Evolutionary conservation across 2,113 vertebrate species (phyloP).

Genomic region (Asarcornis scutulata): DNA sequence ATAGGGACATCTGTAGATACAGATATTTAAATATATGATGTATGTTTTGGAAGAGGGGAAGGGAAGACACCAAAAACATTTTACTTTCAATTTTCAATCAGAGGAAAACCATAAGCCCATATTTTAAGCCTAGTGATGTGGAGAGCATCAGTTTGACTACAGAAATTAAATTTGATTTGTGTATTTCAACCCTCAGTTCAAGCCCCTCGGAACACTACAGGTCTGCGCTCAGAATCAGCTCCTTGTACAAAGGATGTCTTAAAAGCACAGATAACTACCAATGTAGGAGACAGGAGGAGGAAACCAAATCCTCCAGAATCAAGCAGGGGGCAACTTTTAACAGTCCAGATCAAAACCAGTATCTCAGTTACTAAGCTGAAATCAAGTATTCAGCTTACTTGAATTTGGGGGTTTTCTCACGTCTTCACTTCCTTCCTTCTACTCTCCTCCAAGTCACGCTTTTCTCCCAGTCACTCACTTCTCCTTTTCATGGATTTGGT

Average conservation of each 20-base stretch:
- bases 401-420: background rate
- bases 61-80: background rate
- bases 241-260: background rate
- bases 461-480: background rate
- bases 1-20: background rate
- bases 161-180: background rate
- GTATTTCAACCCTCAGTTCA: background rate
- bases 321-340: background rate
- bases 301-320: background rate
- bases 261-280: background rate
- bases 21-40: background rate
- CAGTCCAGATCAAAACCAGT: background rate
- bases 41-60: background rate
- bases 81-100: background rate
- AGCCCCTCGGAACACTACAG: background rate
- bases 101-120: background rate
- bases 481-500: background rate
- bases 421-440: background rate
- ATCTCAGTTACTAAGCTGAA: background rate
- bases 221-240: background rate
- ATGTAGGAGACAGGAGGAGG: background rate
- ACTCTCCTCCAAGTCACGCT: accelerated
- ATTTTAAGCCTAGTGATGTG: background rate
- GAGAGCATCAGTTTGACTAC: background rate
- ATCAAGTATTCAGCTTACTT: background rate